These are phyloP conservation scores for Bedellia somnulentella DNA, from an alignment of 2,888 invertebrate species.

Conservation along the genomic window DNA sequence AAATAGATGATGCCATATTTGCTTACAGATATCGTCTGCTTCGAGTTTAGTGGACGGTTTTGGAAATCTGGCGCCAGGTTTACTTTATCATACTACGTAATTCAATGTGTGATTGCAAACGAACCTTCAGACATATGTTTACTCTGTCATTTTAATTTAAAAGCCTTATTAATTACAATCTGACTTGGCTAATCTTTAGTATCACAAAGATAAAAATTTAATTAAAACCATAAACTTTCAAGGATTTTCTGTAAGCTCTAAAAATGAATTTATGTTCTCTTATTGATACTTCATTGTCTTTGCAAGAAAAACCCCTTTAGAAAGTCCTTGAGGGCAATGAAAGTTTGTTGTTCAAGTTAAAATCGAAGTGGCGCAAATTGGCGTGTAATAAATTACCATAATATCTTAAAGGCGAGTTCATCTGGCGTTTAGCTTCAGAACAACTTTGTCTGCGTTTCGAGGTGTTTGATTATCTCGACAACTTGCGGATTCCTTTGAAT, in stretches of 20 bases:
- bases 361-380: constrained; percentile 45
- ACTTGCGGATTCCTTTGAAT: constrained; percentile 36
- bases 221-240: constrained; percentile 6
- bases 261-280: constrained; percentile 20
- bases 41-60: constrained; percentile 49
- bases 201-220: too few species aligned
- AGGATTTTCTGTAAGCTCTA: constrained; percentile 15
- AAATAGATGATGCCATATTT: constrained; percentile 57
- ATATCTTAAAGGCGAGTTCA: constrained; percentile 48
- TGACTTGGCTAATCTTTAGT: too few species aligned
- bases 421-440: constrained; percentile 45
- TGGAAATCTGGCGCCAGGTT: constrained; percentile 50
- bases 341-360: constrained; percentile 38
- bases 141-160: too few species aligned
- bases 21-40: constrained; percentile 52
- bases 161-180: too few species aligned
- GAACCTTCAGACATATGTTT: constrained; percentile 23
- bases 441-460: constrained; percentile 11
- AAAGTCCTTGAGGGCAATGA: constrained; percentile 19
- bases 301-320: constrained; percentile 19
- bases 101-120: constrained; percentile 54
- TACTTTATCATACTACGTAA: constrained; percentile 53
- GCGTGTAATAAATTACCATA: constrained; percentile 55
- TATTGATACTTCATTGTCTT: constrained; percentile 22
- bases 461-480: constrained; percentile 48